phyloP scores from a whole-genome alignment of 2,888 invertebrate species.

The Empis stercorea region DNA sequence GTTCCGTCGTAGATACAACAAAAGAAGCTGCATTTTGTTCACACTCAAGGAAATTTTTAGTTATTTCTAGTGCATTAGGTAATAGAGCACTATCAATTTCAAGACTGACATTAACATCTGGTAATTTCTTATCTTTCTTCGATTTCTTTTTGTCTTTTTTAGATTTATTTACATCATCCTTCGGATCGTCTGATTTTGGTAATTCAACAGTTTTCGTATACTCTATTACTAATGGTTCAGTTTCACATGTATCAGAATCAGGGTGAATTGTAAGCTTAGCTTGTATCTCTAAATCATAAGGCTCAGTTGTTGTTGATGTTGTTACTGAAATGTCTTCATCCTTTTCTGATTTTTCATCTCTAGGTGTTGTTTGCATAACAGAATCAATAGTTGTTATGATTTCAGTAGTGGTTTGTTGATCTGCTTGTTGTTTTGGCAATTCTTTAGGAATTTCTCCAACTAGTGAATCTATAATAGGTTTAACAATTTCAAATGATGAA shows the following conservation, averaged over 20 bases:
- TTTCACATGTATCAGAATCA: conserved; percentile 37
- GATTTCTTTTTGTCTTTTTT: conserved; percentile 11
- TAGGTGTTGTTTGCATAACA: conserved; percentile 28
- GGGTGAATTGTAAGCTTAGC: conserved; percentile 46
- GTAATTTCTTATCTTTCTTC: conserved; percentile 32
- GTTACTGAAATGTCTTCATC: conserved; percentile 19
- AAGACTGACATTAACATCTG: conserved; percentile 27
- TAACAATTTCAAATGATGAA: conserved; percentile 25
- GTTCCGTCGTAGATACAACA: too few species aligned
- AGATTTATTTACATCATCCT: conserved; percentile 36
- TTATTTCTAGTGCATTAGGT: conserved; percentile 16
- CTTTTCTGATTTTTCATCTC: conserved; percentile 15
- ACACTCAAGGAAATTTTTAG: conserved; percentile 10
- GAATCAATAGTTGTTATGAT: conserved; percentile 19
- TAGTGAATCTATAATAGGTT: conserved; percentile 29
- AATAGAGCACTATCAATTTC: conserved; percentile 23
- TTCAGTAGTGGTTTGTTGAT: conserved; percentile 20
- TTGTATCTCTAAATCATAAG: conserved; percentile 36
- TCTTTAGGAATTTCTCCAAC: conserved; percentile 21
- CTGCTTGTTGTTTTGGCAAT: conserved; percentile 13
- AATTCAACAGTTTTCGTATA: conserved; percentile 28
- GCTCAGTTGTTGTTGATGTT: conserved; percentile 28
- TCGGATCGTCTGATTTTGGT: conserved; percentile 25
- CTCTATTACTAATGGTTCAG: conserved; percentile 23
- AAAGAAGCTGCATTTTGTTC: conserved; percentile 13